Evolutionary conservation across 2,113 vertebrate genomes (phyloP), one percentile per base, ranked within the genome.

Genomic region (Heterochromis multidens): DNA sequence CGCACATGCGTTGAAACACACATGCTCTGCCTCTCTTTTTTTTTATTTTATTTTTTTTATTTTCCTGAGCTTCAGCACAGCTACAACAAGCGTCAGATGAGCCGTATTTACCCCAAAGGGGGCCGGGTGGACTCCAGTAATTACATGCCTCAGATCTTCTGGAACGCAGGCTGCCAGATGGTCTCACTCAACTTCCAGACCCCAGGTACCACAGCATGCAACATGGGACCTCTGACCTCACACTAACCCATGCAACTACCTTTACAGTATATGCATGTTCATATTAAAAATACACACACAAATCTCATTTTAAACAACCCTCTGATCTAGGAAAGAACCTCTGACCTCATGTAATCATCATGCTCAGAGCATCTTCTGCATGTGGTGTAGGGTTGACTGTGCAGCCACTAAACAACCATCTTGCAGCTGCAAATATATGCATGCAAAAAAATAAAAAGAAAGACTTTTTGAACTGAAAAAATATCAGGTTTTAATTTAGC

Each of bases 111-210:
- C 96, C 99, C 99, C 94, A 99, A 99, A 97, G 99, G 99, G 94
- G 98, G 98, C 90, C 95, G 99, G 83, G 99, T 99, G 84, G 99
- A 99, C 96, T 99, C 99, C 97, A 99, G 97, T 97, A 99, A 99
- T 97, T 99, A 99, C 96, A 99, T 99, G 98, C 99, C 99, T 97
- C 99, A 99, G 95, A 99, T 99, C 97, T 99, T 99, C 98, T 99
- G 99, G 99, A 99, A 99, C 93, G 99, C 99, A 89, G 99, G 99
- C 91, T 99, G 99, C 98, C 99, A 99, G 98, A 99, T 99, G 99
- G 99, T 99, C 95, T 99, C 99, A 1, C 97, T 99, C 95, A 99
- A 99, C 98, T 99, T 97, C 96, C 99, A 99, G 96, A 99, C 98
- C 95, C 97, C 99, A 99, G 99, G 99, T 99, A 98, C 84, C 85